Conservation (phyloP, 2,888 invertebrate species). For the Hydroisotoma schaefferi region DNA sequence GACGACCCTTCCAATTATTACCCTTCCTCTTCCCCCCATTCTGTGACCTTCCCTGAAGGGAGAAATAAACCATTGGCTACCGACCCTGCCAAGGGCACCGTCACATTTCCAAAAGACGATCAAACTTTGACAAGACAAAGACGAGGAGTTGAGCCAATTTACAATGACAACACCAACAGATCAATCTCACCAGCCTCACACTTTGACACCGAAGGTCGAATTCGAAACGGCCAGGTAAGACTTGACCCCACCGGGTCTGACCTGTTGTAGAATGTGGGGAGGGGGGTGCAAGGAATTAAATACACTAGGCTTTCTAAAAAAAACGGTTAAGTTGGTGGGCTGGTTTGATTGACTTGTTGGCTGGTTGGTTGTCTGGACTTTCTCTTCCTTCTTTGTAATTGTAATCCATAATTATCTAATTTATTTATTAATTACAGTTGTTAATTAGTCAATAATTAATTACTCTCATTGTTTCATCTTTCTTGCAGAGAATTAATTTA, state of each 20-base stretch:
- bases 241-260: too few relatives aligned
- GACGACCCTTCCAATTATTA: neutral
- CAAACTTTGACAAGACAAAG: slow-evolving; percentile 7
- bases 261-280: too few relatives aligned
- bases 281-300: too few relatives aligned
- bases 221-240: slow-evolving; percentile 10
- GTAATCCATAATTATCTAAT: too few relatives aligned
- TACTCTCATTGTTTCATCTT: neutral
- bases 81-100: slow-evolving; percentile 8
- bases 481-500: neutral
- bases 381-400: neutral
- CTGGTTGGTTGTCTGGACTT: slow-evolving; percentile 17
- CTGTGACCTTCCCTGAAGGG: slow-evolving; percentile 32
- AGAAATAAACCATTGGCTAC: slow-evolving; percentile 11
- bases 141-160: too few relatives aligned
- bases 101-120: slow-evolving; percentile 16
- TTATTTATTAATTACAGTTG: neutral
- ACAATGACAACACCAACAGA: neutral
- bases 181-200: neutral
- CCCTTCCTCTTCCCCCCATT: slow-evolving; percentile 18
- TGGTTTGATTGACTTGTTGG: slow-evolving; percentile 17
- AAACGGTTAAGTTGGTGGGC: slow-evolving; percentile 23
- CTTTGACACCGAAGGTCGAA: neutral
- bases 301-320: neutral
- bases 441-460: neutral